Evolutionary conservation across 2,113 vertebrate species (phyloP).

Genomic region (Chrysochloris asiatica): DNA sequence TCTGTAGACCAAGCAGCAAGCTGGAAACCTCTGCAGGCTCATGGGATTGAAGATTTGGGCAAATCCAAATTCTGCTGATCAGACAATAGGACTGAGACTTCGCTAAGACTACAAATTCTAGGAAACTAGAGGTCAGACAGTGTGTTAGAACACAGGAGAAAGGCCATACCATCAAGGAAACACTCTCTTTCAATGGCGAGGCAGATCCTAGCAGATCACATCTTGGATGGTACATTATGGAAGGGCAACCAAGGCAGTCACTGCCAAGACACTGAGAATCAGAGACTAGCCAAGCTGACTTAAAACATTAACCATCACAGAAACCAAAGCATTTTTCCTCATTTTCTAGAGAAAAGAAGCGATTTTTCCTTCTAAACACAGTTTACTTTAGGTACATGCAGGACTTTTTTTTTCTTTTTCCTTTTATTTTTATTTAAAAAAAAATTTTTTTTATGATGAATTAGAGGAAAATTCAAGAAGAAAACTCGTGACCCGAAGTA

Average conservation of each 20-base stretch:
- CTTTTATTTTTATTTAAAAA: too few species aligned
- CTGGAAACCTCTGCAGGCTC: background rate
- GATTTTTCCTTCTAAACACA: background rate
- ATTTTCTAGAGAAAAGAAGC: background rate
- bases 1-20: background rate
- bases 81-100: background rate
- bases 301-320: background rate
- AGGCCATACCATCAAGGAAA: background rate
- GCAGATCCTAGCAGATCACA: background rate
- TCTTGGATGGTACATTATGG: background rate
- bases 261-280: background rate
- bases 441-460: background rate
- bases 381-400: background rate
- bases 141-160: background rate
- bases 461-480: slow-evolving; percentile 59
- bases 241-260: background rate
- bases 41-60: background rate
- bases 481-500: slow-evolving; percentile 75
- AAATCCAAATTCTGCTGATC: too few species aligned
- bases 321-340: background rate
- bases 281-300: background rate
- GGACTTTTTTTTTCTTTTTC: too few species aligned
- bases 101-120: too few species aligned
- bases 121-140: too few species aligned
- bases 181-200: background rate